Evolutionary conservation across 2,797 vertebrate species (phyloP).

Genomic region (Lycodopsis pacificus): DNA sequence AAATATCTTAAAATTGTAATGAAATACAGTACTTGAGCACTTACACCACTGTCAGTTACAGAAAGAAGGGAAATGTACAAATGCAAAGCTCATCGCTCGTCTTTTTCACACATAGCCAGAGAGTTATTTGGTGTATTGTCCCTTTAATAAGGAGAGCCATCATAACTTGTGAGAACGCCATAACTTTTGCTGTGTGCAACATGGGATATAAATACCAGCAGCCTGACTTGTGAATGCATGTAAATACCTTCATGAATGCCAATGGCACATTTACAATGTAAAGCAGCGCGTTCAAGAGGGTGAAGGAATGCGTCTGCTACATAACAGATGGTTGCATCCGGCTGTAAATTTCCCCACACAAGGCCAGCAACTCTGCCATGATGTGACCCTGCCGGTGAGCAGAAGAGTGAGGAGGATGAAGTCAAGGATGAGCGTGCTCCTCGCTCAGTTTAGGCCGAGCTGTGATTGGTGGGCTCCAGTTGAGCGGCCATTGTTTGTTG

Average conservation of each 20-base stretch:
- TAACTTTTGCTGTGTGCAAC: constrained; percentile 47
- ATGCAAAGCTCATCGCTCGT: constrained; percentile 9
- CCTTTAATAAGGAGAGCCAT: constrained; percentile 34
- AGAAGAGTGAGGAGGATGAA: constrained; percentile 46
- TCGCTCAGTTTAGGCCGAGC: constrained; percentile 29
- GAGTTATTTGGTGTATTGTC: constrained; percentile 2
- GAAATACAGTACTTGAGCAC: neutral
- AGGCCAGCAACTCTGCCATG: constrained; percentile 64
- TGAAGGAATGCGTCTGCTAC: constrained; percentile 64
- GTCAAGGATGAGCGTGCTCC: constrained; percentile 72
- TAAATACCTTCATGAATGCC: constrained; percentile 86
- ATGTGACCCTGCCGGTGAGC: constrained; percentile 57
- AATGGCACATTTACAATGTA: constrained; percentile 77
- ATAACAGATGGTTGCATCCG: constrained; percentile 75
- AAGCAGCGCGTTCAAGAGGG: constrained; percentile 59
- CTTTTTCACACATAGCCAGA: neutral
- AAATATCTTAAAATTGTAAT: neutral
- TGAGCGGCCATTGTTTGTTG: constrained; percentile 44
- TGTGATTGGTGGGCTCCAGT: constrained; percentile 43
- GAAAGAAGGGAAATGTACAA: neutral
- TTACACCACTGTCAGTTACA: neutral
- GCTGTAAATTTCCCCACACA: constrained; percentile 77
- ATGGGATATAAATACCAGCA: constrained; percentile 61
- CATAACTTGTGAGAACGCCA: constrained; percentile 33
- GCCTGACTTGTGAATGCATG: constrained; percentile 73